These are phyloP conservation scores for Dryoscopus gambensis DNA, from an alignment of 2,113 vertebrate species.

Conservation along the genomic window DNA sequence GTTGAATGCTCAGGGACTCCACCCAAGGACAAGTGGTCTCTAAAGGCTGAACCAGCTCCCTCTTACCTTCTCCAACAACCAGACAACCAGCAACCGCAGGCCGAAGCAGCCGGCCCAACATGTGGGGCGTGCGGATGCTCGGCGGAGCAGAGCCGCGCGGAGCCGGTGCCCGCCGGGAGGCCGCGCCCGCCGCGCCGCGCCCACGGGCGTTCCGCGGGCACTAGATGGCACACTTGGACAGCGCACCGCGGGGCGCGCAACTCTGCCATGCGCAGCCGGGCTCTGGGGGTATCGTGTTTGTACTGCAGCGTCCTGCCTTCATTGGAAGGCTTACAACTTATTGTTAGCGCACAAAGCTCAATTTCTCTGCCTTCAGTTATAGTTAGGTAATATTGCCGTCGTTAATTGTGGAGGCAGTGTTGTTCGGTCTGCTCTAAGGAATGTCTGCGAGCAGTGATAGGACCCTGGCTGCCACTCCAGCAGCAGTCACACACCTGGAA, in stretches of 20 bases:
- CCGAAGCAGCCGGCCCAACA: fast-evolving
- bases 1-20: not conserved
- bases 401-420: not conserved
- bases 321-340: fast-evolving
- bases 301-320: not conserved
- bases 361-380: not conserved
- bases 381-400: fast-evolving
- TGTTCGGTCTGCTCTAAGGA: not conserved
- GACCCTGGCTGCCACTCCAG: not conserved
- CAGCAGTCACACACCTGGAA: not conserved
- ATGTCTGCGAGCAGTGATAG: not conserved
- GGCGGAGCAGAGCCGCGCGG: fast-evolving
- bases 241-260: not conserved
- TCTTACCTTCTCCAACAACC: not conserved
- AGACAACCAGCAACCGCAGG: fast-evolving
- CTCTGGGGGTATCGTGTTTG: fast-evolving
- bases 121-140: fast-evolving
- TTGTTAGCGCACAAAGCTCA: not conserved
- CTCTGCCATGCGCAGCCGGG: fast-evolving
- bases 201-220: not conserved
- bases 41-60: not conserved
- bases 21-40: not conserved
- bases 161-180: fast-evolving
- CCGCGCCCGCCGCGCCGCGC: too few species aligned
- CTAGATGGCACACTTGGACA: slow-evolving; percentile 56